Evolutionary conservation across 2,113 vertebrate genomes (phyloP).

Genomic region (Phrynosoma blainvillii): DNA sequence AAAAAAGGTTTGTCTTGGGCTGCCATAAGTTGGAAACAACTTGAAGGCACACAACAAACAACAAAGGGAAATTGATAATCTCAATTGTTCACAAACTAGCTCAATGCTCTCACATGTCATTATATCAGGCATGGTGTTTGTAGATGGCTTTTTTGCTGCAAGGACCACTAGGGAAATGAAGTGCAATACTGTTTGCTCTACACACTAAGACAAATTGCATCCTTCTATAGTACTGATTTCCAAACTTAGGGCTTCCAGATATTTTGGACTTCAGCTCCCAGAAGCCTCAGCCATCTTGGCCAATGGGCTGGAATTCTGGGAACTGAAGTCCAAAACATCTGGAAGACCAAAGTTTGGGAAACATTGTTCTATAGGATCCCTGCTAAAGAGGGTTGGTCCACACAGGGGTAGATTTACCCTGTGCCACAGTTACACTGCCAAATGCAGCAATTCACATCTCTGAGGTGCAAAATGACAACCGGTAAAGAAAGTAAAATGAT

Average conservation of each 20-base stretch:
- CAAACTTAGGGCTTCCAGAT: too few relatives aligned
- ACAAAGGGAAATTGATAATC: not conserved
- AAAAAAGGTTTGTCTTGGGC: too few relatives aligned
- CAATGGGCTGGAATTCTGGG: too few relatives aligned
- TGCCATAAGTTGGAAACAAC: too few relatives aligned
- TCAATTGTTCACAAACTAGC: constrained; percentile 1
- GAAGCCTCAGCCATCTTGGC: too few relatives aligned
- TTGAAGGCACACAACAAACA: too few relatives aligned
- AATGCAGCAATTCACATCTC: not conserved
- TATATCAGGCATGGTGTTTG: not conserved
- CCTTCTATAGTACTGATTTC: not conserved
- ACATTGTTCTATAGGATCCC: not conserved
- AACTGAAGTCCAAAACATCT: too few relatives aligned
- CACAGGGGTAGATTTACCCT: not conserved
- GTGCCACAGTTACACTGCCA: not conserved
- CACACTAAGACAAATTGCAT: not conserved
- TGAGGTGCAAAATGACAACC: not conserved
- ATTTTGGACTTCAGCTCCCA: too few relatives aligned
- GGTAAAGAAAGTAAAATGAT: not conserved
- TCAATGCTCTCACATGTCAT: not conserved
- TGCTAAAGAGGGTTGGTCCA: not conserved
- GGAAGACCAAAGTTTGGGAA: too few relatives aligned
- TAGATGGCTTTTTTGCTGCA: not conserved
- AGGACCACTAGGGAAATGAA: not conserved
- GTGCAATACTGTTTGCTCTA: not conserved